phyloP scores from a whole-genome alignment of 2,888 invertebrate genomes.

The Parascotia fuliginaria region DNA sequence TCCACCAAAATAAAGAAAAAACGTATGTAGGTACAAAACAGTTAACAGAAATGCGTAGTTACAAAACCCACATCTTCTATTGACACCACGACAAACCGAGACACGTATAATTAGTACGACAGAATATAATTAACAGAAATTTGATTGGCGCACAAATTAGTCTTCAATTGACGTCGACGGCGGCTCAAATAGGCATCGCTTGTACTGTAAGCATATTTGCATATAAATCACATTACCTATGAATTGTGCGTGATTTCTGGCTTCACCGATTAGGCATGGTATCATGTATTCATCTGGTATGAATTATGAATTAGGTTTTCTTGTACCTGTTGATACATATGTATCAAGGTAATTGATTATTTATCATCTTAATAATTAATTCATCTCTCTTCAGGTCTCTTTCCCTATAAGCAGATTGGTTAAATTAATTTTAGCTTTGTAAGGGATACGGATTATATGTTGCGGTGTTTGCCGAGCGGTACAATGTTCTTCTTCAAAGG shows the following conservation, averaged over 20 bases:
- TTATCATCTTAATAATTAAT: too few species aligned
- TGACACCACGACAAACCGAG: constrained; percentile 36
- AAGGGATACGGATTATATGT: too few species aligned
- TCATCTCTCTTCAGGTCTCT: too few species aligned
- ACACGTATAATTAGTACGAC: constrained; percentile 54
- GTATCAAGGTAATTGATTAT: too few species aligned
- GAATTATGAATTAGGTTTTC: constrained; percentile 40
- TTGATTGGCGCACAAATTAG: constrained; percentile 75
- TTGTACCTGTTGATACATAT: constrained; percentile 7
- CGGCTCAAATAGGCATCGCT: constrained; percentile 65
- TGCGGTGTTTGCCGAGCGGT: too few species aligned
- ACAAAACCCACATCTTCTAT: constrained; percentile 7
- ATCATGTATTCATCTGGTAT: constrained; percentile 38
- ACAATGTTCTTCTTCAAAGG: too few species aligned
- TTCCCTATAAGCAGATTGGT: too few species aligned
- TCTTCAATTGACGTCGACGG: constrained; percentile 68
- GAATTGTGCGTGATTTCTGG: constrained; percentile 60
- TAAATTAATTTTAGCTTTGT: too few species aligned
- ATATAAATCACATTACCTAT: constrained; percentile 67
- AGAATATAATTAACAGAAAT: constrained; percentile 75
- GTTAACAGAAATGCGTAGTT: background rate
- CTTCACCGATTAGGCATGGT: constrained; percentile 40
- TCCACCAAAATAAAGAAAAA: too few species aligned
- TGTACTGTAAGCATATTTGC: constrained; percentile 70
- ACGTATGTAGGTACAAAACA: too few species aligned